phyloP scores from a whole-genome alignment of 2,113 vertebrate species.

The Corydoras sp. region DNA sequence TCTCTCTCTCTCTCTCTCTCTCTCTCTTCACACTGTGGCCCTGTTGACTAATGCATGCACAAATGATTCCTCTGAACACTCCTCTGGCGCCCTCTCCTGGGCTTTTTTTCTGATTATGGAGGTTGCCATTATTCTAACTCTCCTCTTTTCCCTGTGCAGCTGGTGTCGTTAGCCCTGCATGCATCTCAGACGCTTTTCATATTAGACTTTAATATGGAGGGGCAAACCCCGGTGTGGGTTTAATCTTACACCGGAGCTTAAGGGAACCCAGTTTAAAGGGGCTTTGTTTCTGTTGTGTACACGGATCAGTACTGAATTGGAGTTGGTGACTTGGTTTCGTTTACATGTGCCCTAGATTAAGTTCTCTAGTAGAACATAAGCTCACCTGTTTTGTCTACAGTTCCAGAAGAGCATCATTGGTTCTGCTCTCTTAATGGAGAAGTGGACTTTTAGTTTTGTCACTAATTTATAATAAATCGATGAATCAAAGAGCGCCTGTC shows the following conservation, averaged over 20 bases:
- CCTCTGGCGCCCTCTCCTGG: slow-evolving; percentile 20
- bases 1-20: slow-evolving; percentile 22
- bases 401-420: too few relatives aligned
- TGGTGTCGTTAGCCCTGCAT: slow-evolving; percentile 24
- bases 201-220: background rate
- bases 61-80: slow-evolving; percentile 38
- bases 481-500: too few relatives aligned
- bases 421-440: too few relatives aligned
- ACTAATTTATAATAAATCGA: too few relatives aligned
- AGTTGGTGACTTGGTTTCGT: too few relatives aligned
- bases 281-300: slow-evolving; percentile 2
- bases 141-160: slow-evolving; percentile 10
- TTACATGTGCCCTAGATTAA: too few relatives aligned
- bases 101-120: slow-evolving; percentile 16
- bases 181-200: slow-evolving; percentile 12
- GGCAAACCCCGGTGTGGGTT: slow-evolving; percentile 23
- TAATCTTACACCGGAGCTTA: slow-evolving; percentile 10
- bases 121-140: slow-evolving; percentile 1
- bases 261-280: background rate
- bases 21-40: slow-evolving; percentile 9
- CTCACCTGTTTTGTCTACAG: too few relatives aligned
- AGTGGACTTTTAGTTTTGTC: too few relatives aligned
- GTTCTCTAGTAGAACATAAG: too few relatives aligned
- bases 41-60: slow-evolving; percentile 53
- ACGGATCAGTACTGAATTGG: too few relatives aligned